Conservation (phyloP, 2,888 invertebrate genomes). For the Saturnia japonica region DNA sequence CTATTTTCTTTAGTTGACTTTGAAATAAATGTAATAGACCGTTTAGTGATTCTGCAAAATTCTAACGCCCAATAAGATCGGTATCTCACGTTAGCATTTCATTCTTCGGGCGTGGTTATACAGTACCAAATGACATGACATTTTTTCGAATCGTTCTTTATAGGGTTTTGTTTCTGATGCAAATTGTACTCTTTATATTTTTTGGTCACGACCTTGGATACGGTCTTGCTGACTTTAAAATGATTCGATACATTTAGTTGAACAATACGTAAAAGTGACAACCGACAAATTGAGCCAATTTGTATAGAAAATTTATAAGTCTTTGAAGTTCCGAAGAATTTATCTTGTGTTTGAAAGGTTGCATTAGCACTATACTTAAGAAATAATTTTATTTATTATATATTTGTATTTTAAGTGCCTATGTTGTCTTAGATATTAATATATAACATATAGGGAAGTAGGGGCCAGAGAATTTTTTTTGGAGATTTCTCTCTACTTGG, state of each 20-base stretch:
- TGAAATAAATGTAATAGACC: constrained; percentile 27
- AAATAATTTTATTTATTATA: too few relatives aligned
- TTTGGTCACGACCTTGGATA: constrained; percentile 38
- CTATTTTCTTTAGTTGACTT: constrained; percentile 11
- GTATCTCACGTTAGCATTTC: constrained; percentile 48
- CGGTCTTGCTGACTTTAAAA: constrained; percentile 19
- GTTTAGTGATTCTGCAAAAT: constrained; percentile 48
- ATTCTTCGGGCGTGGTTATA: constrained; percentile 44
- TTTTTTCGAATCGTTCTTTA: constrained; percentile 34
- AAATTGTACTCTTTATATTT: constrained; percentile 43
- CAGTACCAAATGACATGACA: constrained; percentile 40
- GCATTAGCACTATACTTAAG: too few relatives aligned
- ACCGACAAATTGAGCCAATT: constrained; percentile 10
- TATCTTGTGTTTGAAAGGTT: too few relatives aligned
- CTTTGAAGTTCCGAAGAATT: background rate
- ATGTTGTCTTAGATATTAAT: too few relatives aligned
- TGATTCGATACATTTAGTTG: constrained; percentile 10
- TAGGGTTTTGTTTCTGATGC: constrained; percentile 43
- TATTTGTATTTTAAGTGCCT: too few relatives aligned
- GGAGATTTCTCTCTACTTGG: too few relatives aligned
- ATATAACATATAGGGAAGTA: too few relatives aligned
- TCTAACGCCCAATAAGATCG: constrained; percentile 39
- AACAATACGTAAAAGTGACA: constrained; percentile 13
- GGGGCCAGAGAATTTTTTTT: too few relatives aligned
- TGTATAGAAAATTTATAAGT: background rate